These are phyloP conservation scores for Noctua janthe DNA, from an alignment of 2,888 invertebrate genomes.

Conservation along the genomic window DNA sequence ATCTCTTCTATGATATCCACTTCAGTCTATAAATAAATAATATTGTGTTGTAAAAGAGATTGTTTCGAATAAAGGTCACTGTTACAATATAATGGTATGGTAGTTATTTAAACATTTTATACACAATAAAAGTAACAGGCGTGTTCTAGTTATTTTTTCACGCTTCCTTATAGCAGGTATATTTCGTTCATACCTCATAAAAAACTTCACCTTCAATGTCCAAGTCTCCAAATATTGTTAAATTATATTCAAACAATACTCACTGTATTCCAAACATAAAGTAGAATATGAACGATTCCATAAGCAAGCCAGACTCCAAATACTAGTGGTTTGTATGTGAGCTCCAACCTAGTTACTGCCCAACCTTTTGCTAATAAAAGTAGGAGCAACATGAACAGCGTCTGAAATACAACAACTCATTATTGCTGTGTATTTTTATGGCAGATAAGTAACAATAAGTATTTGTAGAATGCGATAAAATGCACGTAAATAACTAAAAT, in stretches of 20 bases:
- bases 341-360: conserved; percentile 97
- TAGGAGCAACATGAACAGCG: conserved; percentile 97
- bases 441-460: conserved; percentile 23
- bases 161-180: background rate
- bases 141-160: conserved; percentile 14
- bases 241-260: conserved; percentile 76
- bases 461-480: conserved; percentile 28
- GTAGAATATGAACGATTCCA: conserved; percentile 96
- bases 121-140: conserved; percentile 21
- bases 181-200: background rate
- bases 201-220: background rate
- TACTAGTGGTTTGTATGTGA: conserved; percentile 96
- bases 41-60: conserved; percentile 33
- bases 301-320: conserved; percentile 98
- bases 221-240: conserved; percentile 2
- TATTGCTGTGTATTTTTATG: conserved; percentile 17
- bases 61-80: conserved; percentile 24
- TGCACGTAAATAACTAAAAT: background rate
- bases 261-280: conserved; percentile 99
- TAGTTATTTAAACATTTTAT: conserved; percentile 21
- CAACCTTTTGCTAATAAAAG: conserved; percentile 98
- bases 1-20: conserved; percentile 98
- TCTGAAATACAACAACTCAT: conserved; percentile 88
- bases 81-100: conserved; percentile 11
- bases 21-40: conserved; percentile 93